Evolutionary conservation across 2,888 invertebrate species (phyloP), one percentile per base, ranked within the genome.

Genomic region (Rhamnusium bicolor): DNA sequence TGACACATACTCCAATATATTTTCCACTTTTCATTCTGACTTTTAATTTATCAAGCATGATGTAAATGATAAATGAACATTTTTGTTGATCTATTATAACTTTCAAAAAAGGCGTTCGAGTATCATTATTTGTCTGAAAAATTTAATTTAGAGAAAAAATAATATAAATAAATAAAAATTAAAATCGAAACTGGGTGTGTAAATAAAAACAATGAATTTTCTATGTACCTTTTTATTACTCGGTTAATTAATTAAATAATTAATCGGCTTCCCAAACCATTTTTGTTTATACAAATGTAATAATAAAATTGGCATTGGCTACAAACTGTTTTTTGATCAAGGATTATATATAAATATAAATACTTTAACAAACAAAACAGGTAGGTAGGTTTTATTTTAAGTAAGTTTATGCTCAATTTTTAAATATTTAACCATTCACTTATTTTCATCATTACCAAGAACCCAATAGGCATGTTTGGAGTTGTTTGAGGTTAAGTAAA

Each of bases 401-500:
- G 10, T 8, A 8, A 10, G 40, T 1, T 12, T 2, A 40, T 40
- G 2, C n/a, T 40, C 12, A 40, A 40, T n/a, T 27, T 24, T 14
- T n/a, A 16, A 16, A 56, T 56, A 27, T 29, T 16, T 56, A 29
- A 56, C 56, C 2, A 6, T 40, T 32, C 19, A 60, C 10, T 19
- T 60, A 40, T 40, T 40, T 19, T 14, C 6, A 19, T 24, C 27
- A 2, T 56, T n/a, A 7, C 56, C 56, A 27, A 21, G 24, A 56
- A 12, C 2, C 6, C 14, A 58, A 16, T 49, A 49, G 27, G 16
- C 32, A 6, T 67, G 46, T 56, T 67, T 46, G 21, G 56, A 67
- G 46, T 71, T 65, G 65, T 71, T 63, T 71, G 71, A 71, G 71
- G 71, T 71, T 71, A 71, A 65, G 71, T 65, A 71, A 71, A 56